Base-by-base conservation (phyloP, 2,888 invertebrate genomes). In the Andrena trimmerana region DNA sequence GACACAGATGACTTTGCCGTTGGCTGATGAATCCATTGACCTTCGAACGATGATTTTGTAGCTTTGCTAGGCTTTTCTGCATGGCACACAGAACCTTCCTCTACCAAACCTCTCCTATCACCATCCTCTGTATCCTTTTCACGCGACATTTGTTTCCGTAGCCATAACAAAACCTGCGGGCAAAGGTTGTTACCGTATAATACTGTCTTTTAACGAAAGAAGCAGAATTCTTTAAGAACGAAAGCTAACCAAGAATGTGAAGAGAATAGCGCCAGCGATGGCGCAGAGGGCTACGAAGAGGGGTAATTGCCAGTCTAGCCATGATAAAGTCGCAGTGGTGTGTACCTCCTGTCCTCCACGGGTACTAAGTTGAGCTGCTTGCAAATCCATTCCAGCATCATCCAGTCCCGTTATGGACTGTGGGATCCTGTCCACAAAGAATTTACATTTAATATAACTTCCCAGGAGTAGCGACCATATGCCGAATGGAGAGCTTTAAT, bases 111-210 rank as follows among this genome's bases (percentile, higher is more conserved):
- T 85, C 93, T 92, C 91, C 93, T 92, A 81, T 94, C 94, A 77
- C 93, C 93, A 90, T 94, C 92, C 81, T 93, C 92, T n/a, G 90
- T 91, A 85, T 93, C 91, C 85, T 94, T 94, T 93, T 94, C 94
- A 94, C 94, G 92, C 93, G 94, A 94, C 94, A 94, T 94, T 94
- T 94, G 94, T 92, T 92, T 93, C 88, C 93, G 91, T 89, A 94
- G 92, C 94, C 94, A 94, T 94, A 94, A 92, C 92, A 94, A 89
- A 89, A 94, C 90, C 93, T 93, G 66, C 13, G 20, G 5, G n/a
- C 4, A 1, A 20, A 54, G 52, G 0, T 63, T n/a, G 0, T 29
- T 48, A 13, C 27, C 8, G 24, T 33, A 57, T 42, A 60, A 29
- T 24, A 60, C 29, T 20, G 8, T 67, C 13, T 31, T 5, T 2